phyloP scores from a whole-genome alignment of 2,113 vertebrate genomes.

The Camelus bactrianus region DNA sequence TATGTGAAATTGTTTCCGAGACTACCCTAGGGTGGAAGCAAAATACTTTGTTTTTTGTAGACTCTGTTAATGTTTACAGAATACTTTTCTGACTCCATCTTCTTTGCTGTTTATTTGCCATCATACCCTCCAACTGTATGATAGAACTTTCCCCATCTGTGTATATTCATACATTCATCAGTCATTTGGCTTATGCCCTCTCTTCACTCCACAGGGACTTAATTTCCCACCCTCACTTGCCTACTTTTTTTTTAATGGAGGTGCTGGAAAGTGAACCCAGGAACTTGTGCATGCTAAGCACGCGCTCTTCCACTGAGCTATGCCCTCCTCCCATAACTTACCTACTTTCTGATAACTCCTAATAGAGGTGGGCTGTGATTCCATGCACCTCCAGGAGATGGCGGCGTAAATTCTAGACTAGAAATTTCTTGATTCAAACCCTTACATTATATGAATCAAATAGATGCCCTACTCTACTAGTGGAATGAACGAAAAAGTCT shows the following conservation, averaged over 20 bases:
- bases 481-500: neutral
- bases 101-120: conserved; percentile 30
- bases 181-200: neutral
- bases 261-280: neutral
- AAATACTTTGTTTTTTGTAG: neutral
- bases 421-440: neutral
- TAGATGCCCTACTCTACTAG: neutral
- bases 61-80: neutral
- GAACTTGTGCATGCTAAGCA: no score
- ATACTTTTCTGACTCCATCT: conserved; percentile 37
- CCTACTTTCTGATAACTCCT: neutral
- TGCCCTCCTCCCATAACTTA: neutral
- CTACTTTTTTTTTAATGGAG: neutral
- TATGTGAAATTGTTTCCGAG: conserved; percentile 35
- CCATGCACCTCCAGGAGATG: neutral
- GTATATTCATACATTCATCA: neutral
- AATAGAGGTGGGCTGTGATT: conserved; percentile 2
- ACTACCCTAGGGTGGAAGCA: neutral
- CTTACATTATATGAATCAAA: conserved; percentile 8
- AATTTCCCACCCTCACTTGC: neutral
- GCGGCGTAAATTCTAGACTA: neutral
- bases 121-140: neutral
- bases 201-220: neutral
- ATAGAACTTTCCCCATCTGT: neutral
- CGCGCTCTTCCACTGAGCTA: no score